Base-by-base conservation (phyloP, 2,797 vertebrate species). In the Trichosurus vulpecula region DNA sequence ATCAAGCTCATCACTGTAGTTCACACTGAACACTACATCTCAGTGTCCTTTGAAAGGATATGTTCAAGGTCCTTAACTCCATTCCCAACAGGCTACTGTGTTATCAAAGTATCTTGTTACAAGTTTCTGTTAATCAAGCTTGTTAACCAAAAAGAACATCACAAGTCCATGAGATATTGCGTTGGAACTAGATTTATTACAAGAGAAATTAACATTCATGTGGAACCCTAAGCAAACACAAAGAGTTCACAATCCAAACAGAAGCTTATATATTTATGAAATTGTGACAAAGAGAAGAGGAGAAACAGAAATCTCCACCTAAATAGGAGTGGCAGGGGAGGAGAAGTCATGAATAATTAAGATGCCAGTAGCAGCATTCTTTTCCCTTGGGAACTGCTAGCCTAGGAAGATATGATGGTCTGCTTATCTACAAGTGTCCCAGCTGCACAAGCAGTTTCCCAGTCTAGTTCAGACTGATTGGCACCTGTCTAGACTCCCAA, bases 101-200 rank as follows among this genome's bases (percentile, higher is more conserved):
- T 99, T 99, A 98, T 99, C 99, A 27, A 99, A 99, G 92, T 99
- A 99, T n/a, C 99, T 99, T 0, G 99, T 99, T 90, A 99, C 99
- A 87, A 99, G 99, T 97, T 99, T 99, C 98, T 99, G 99, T 96
- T 99, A 99, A 94, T 99, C 99, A 94, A 99, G 99, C 66, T 41
- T 74, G 19, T 74, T 74, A 9, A 22, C n/a, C 66, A 74, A 74
- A 19, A 41, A 74, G 16, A 74, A 41, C 41, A 41, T 22, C 16
- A 74, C n/a, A 74, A 74, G 19, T 22, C 22, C 66, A 74, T 74
- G n/a, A 41, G 8, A 74, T 66, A 74, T 25, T 74, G 35, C 13
- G 74, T 74, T 25, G 19, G 66, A 74, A 74, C 8, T 9, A 74
- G n/a, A 41, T 74, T 74, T 74, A 74, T 74, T 74, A 25, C 8